Evolutionary conservation across 2,888 invertebrate genomes (phyloP).

Genomic region (Harmothoe impar): DNA sequence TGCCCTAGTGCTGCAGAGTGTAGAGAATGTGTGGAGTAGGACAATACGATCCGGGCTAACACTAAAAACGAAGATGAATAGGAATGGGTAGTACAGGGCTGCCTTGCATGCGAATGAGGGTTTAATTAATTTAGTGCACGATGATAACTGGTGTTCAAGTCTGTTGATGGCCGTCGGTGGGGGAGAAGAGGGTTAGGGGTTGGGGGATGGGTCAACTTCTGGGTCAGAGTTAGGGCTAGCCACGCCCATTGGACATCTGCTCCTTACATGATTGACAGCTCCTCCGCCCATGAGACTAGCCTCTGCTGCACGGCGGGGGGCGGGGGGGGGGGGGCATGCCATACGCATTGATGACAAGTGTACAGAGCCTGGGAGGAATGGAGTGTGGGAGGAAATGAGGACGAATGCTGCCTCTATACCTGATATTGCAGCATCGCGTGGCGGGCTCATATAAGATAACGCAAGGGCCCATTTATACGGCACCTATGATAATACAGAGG

Average conservation of each 20-base stretch:
- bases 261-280: slow-evolving; percentile 13
- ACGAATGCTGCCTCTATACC: not conserved
- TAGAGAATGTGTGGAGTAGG: too few species aligned
- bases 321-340: too few species aligned
- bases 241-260: slow-evolving; percentile 28
- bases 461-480: not conserved
- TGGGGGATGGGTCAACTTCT: not conserved
- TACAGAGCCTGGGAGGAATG: not conserved
- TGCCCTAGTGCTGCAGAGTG: too few species aligned
- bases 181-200: not conserved
- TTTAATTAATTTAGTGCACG: not conserved
- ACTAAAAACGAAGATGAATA: too few species aligned
- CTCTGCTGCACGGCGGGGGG: too few species aligned
- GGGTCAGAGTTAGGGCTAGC: not conserved
- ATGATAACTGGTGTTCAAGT: not conserved
- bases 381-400: slow-evolving; percentile 21
- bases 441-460: not conserved
- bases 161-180: not conserved
- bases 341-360: too few species aligned
- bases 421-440: slow-evolving; percentile 8
- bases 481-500: too few species aligned
- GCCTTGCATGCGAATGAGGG: slow-evolving; percentile 6
- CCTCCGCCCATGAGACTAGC: not conserved
- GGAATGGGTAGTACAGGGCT: not conserved
- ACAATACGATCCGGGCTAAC: too few species aligned